Conservation (phyloP, 2,113 vertebrate species). For the Myxocyprinus asiaticus region DNA sequence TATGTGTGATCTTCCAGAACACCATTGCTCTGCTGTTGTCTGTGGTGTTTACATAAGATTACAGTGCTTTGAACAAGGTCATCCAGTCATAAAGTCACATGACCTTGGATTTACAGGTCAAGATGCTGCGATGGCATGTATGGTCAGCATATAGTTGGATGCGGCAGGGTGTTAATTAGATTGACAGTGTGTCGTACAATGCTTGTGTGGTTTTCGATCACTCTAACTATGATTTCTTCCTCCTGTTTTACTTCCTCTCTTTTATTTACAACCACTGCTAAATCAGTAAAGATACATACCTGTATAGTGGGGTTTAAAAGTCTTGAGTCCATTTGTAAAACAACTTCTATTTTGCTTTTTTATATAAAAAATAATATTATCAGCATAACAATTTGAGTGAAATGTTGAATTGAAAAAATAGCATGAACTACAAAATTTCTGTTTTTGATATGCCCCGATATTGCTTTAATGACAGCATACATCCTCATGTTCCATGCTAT, state of each 20-base stretch:
- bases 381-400: too few species aligned
- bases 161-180: background rate
- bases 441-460: too few species aligned
- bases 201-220: background rate
- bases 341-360: too few species aligned
- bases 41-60: constrained; percentile 25
- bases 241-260: background rate
- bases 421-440: too few species aligned
- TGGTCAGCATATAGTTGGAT: background rate
- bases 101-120: constrained; percentile 15
- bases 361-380: too few species aligned
- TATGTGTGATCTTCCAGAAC: background rate
- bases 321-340: too few species aligned
- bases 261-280: background rate
- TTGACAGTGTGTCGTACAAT: background rate
- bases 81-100: constrained; percentile 5
- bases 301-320: too few species aligned
- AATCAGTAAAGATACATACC: background rate
- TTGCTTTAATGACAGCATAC: too few species aligned
- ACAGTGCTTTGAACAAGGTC: background rate
- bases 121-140: background rate
- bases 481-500: too few species aligned
- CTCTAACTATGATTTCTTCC: background rate
- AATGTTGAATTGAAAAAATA: too few species aligned
- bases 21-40: background rate